Conservation (phyloP, 2,113 vertebrate species). For the Gulo gulo region DNA sequence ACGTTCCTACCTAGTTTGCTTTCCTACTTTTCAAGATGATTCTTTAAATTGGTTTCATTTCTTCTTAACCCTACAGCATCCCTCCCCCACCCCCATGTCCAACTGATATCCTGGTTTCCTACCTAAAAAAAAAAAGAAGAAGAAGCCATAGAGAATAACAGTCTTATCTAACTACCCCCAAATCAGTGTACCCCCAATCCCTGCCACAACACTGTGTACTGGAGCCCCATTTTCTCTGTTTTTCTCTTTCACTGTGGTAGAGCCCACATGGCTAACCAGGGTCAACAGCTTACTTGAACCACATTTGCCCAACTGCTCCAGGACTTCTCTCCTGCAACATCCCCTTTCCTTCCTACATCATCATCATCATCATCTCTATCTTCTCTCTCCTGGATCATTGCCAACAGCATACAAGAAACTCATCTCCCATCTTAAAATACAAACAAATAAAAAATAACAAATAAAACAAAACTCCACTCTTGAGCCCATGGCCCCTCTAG, state of each 20-base stretch:
- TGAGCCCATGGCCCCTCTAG: background rate
- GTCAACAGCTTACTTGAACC: background rate
- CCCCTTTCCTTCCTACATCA: background rate
- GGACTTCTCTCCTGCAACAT: background rate
- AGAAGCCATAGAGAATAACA: background rate
- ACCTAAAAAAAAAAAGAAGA: background rate
- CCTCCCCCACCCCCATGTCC: background rate
- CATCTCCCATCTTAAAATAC: background rate
- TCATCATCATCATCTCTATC: background rate
- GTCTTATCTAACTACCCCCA: background rate
- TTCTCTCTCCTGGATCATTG: background rate
- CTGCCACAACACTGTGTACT: background rate
- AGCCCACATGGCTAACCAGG: background rate
- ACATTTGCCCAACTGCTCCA: background rate
- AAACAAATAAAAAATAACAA: background rate
- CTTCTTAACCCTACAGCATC: background rate
- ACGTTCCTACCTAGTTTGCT: background rate
- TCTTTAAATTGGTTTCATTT: constrained; percentile 6
- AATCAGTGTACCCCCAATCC: background rate
- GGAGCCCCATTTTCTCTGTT: background rate
- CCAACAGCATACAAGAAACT: background rate
- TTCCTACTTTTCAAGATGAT: background rate
- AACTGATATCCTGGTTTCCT: background rate
- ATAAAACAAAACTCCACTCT: background rate
- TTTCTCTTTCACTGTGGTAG: background rate